phyloP scores from a whole-genome alignment of 2,888 invertebrate genomes.

The Caenorhabditis angaria region DNA sequence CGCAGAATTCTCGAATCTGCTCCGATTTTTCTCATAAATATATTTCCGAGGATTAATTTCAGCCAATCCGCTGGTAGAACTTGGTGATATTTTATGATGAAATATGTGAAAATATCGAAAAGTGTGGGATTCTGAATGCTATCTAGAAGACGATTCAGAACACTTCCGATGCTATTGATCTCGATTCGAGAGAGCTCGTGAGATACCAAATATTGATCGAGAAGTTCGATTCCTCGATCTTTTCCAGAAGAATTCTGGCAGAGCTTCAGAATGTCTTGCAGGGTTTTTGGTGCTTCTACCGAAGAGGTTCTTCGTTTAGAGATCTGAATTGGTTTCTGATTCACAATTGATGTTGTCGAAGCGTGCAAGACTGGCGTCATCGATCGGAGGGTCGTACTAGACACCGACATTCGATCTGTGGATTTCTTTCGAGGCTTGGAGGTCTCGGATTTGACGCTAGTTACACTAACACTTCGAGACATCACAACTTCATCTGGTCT shows the following conservation, averaged over 20 bases:
- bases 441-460: not conserved
- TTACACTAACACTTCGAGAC: not conserved
- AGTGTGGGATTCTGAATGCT: slow-evolving; percentile 31
- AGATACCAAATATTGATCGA: not conserved
- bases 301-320: no score
- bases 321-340: no score
- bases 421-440: no score
- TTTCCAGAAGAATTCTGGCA: not conserved
- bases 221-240: not conserved
- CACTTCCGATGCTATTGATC: slow-evolving; percentile 32
- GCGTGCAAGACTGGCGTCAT: no score
- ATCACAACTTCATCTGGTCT: not conserved
- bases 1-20: slow-evolving; percentile 22
- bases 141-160: slow-evolving; percentile 28
- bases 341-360: not conserved
- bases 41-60: slow-evolving; percentile 20
- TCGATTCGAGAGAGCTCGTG: slow-evolving; percentile 2
- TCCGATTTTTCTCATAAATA: slow-evolving; percentile 30
- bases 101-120: slow-evolving; percentile 24
- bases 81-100: slow-evolving; percentile 26
- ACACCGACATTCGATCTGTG: not conserved
- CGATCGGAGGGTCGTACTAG: no score
- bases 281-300: not conserved
- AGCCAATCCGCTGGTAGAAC: slow-evolving; percentile 31
- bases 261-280: not conserved